Evolutionary conservation across 2,888 invertebrate genomes (phyloP), one percentile per base, ranked within the genome.

Genomic region (Ptycholaimellus sp.): DNA sequence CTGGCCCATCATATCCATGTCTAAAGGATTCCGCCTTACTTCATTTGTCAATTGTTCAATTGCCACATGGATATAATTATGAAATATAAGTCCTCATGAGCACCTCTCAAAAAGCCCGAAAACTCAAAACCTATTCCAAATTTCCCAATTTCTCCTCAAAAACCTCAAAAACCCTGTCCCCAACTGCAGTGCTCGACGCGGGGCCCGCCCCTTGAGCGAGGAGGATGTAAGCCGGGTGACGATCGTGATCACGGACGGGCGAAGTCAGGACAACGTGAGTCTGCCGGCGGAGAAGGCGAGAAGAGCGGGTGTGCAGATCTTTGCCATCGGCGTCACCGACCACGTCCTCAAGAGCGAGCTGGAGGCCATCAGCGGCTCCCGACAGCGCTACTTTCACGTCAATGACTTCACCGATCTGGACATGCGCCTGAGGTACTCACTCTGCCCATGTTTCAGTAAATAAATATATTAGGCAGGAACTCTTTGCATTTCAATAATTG

Each of bases 161-260:
- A n/a, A n/a, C n/a, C n/a, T n/a, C n/a, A n/a, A n/a, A 30, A 30
- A 14, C 11, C 16, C 9, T 11, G n/a, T 9, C 27, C 9, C 11
- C 27, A 11, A 11, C 9, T 27, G 11, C 11, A 27, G 27, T 27
- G 27, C 27, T 9, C 3, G 21, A 13, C n/a, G 21, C 19, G 39
- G 39, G 6, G 39, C 39, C 14, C 9, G 38, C 27, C 33, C 30
- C 2, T 27, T 31, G 46, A 32, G 46, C 16, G 41, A 42, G 4
- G 31, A 40, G 19, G 45, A 50, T 30, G 51, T 57, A 2, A 54
- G 52, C 3, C 50, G 52, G 38, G 51, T 62, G 2, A 58, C 56
- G 11, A 54, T 62, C 27, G 57, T 62, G 5, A 52, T 62, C 22
- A 60, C 61, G 1, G 61, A 62, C 41, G 62, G 61, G 5, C 43